phyloP scores from a whole-genome alignment of 2,888 invertebrate species.

The Ferrisia virgata region DNA sequence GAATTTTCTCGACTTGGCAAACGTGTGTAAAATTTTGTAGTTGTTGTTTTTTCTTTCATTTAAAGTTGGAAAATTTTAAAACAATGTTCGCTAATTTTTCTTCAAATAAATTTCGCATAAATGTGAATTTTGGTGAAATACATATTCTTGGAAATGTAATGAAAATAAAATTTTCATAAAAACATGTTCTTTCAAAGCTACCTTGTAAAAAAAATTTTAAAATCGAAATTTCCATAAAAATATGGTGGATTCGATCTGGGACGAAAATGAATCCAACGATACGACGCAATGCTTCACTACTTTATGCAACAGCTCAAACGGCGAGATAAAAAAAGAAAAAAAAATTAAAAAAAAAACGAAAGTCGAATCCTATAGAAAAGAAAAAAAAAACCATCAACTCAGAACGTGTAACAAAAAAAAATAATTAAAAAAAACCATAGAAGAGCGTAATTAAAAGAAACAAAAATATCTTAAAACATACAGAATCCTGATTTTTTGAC shows the following conservation, averaged over 20 bases:
- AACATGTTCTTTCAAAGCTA: no score
- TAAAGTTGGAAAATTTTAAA: no score
- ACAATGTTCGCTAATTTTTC: no score
- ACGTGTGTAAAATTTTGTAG: not conserved
- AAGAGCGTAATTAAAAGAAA: not conserved
- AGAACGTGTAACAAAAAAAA: not conserved
- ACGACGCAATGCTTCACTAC: not conserved
- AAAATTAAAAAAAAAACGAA: not conserved
- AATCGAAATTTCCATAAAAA: no score
- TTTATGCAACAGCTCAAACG: no score
- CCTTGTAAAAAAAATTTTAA: no score
- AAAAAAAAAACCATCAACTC: conserved; percentile 6
- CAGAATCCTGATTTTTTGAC: conserved; percentile 45
- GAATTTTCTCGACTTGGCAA: not conserved
- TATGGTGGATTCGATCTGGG: no score
- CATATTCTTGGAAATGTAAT: no score
- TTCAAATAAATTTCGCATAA: not conserved
- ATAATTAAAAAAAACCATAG: not conserved
- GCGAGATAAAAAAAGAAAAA: not conserved
- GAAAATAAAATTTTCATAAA: no score
- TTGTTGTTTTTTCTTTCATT: not conserved
- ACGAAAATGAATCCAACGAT: not conserved
- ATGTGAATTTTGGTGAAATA: not conserved
- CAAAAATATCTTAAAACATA: conserved; percentile 18
- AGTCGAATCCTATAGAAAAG: not conserved